Conservation (phyloP, 1,140 invertebrate genomes). For the Drosophila simulans region DNA sequence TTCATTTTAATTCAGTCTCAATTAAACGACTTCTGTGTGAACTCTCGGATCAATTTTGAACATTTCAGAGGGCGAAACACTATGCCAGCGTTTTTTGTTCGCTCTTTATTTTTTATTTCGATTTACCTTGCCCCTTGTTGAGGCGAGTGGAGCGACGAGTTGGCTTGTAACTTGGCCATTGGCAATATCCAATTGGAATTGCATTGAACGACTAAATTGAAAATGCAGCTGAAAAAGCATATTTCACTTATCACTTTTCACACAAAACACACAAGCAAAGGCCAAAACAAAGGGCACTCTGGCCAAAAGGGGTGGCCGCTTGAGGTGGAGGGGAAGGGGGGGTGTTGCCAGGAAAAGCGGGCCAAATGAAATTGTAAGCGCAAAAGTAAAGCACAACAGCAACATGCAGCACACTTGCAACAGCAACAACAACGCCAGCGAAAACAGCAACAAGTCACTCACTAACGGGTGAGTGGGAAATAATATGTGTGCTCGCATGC, state of each 20-base stretch:
- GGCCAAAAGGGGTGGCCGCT: constrained; percentile 2
- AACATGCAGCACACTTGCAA: constrained; percentile 21
- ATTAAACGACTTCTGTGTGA: constrained; percentile 44
- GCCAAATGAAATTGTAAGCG: constrained; percentile 75
- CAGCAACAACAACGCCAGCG: constrained; percentile 28
- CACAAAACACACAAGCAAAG: constrained; percentile 64
- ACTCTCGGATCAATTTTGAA: constrained; percentile 29
- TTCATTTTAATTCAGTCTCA: constrained; percentile 51
- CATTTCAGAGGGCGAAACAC: constrained; percentile 13
- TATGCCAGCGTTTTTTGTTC: not conserved
- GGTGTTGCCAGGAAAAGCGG: constrained; percentile 19
- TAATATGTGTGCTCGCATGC: constrained; percentile 39
- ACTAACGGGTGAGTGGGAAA: constrained; percentile 60
- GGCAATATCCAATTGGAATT: constrained; percentile 78
- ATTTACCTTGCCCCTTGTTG: not conserved
- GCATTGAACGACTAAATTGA: constrained; percentile 80
- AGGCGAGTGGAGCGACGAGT: not conserved
- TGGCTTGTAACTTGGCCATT: constrained; percentile 51
- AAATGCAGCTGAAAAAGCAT: constrained; percentile 78
- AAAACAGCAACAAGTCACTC: constrained; percentile 56
- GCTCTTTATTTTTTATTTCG: constrained; percentile 7
- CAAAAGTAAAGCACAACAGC: constrained; percentile 62
- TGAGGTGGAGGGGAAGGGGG: not conserved
- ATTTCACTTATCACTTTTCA: constrained; percentile 82
- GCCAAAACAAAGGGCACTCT: constrained; percentile 50